Evolutionary conservation across 2,797 vertebrate species (phyloP).

Genomic region (Microcaecilia unicolor): DNA sequence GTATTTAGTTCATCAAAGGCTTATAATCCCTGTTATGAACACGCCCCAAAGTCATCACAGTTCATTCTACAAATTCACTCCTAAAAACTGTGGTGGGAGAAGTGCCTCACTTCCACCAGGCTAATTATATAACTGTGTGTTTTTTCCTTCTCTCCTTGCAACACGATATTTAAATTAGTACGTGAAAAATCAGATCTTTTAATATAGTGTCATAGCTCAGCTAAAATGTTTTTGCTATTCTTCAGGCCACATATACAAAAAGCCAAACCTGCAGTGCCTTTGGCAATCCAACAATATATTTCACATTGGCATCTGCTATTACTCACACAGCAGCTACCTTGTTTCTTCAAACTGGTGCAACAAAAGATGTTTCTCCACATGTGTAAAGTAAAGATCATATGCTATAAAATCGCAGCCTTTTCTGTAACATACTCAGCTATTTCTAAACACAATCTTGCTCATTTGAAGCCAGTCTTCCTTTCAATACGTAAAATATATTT

Average conservation of each 20-base stretch:
- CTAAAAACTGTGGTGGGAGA: too few relatives aligned
- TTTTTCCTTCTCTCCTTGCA: too few relatives aligned
- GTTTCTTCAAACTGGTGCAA: conserved; percentile 17
- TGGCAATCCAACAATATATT: conserved; percentile 7
- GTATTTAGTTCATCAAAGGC: too few relatives aligned
- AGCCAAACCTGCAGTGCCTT: not conserved
- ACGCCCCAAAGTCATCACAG: not conserved
- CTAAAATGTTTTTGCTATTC: not conserved
- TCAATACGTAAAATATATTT: too few relatives aligned
- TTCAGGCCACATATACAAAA: conserved; percentile 1
- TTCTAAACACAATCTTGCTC: too few relatives aligned
- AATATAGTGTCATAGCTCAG: not conserved
- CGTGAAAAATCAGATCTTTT: not conserved
- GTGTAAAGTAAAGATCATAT: conserved; percentile 13
- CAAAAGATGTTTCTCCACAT: conserved; percentile 11
- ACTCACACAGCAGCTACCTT: conserved; percentile 4
- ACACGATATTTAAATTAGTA: not conserved
- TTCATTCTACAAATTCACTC: not conserved
- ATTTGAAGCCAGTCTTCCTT: too few relatives aligned
- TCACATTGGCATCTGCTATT: conserved; percentile 9
- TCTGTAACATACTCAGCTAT: conserved; percentile 7
- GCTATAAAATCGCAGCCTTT: too few relatives aligned
- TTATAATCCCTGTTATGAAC: too few relatives aligned
- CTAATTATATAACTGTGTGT: not conserved
- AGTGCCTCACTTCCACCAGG: conserved; percentile 4